phyloP scores from a whole-genome alignment of 2,113 vertebrate genomes.

The Hemibagrus wyckioides region DNA sequence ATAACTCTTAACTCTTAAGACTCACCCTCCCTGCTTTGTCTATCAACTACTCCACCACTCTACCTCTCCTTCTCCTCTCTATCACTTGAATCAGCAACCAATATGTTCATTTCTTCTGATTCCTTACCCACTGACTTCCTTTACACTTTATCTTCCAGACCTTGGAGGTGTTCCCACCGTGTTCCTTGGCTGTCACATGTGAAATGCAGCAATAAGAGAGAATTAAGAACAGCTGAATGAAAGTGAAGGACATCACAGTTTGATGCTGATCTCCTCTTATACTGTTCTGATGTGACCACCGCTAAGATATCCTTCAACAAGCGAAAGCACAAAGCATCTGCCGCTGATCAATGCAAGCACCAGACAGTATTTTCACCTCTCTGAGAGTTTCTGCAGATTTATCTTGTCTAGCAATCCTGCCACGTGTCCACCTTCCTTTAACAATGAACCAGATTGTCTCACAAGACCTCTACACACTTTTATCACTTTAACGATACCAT shows the following conservation, averaged over 20 bases:
- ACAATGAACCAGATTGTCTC: not conserved
- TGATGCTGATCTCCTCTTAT: not conserved
- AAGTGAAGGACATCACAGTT: not conserved
- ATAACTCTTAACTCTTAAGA: not conserved
- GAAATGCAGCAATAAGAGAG: too few relatives aligned
- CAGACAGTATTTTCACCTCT: not conserved
- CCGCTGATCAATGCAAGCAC: not conserved
- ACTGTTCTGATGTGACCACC: not conserved
- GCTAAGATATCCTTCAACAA: not conserved
- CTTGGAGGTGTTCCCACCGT: not conserved
- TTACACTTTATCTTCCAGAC: not conserved
- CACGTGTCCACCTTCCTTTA: not conserved
- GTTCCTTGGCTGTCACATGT: not conserved
- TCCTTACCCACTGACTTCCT: not conserved
- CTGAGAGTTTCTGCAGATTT: not conserved
- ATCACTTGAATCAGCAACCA: too few relatives aligned
- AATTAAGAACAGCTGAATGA: too few relatives aligned
- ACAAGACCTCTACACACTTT: not conserved
- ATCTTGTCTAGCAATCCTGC: not conserved
- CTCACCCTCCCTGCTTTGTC: not conserved
- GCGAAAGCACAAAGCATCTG: not conserved
- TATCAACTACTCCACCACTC: too few relatives aligned
- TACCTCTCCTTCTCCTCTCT: slow-evolving; percentile 8
- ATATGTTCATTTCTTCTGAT: not conserved
- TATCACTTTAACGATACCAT: not conserved